Evolutionary conservation across 1,140 invertebrate genomes (phyloP), one percentile per base, ranked within the genome.

Genomic region (Bombus breviceps): DNA sequence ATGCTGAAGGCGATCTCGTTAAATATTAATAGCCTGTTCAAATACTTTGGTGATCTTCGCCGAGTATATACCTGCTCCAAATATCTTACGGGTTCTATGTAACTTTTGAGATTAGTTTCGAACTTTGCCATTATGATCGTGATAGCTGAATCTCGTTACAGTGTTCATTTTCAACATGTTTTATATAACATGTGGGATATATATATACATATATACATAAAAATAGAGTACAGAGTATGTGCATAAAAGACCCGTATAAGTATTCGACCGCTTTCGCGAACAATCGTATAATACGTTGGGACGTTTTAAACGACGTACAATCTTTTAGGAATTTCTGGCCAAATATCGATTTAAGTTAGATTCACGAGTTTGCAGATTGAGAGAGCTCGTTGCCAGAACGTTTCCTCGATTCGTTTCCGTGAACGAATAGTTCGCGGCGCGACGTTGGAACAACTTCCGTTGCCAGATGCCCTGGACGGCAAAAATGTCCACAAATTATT

Each of bases 371-470:
- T 32, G 25, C 25, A 32, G 32, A 73, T 73, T 41, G 71, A 43
- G n/a, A 28, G 69, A 71, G 37, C 12, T 34, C 69, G 69, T n/a
- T 71, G 69, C 69, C 69, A 71, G 69, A 73, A 73, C 41, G 15
- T 37, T 43, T 73, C 15, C 41, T 43, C 72, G 32, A 43, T 73
- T 73, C 72, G 71, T 73, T 73, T 73, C 39, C 71, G 39, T 28
- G 39, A 39, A 72, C 71, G 71, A 41, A 72, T 72, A 72, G 39
- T 39, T 72, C 39, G 39, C 39, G 39, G 41, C 71, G 69, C 15
- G 28, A 62, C 47, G 47, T 53, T n/a, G 28, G 12, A n/a, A n/a
- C 41, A 47, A 73, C 72, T 73, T 73, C 41, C 72, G 72, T 47
- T 74, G 72, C 72, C 72, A 47, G 72, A 73, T 43, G 28, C 43